Evolutionary conservation across 2,888 invertebrate species (phyloP).

Genomic region (Corythucha ciliata): DNA sequence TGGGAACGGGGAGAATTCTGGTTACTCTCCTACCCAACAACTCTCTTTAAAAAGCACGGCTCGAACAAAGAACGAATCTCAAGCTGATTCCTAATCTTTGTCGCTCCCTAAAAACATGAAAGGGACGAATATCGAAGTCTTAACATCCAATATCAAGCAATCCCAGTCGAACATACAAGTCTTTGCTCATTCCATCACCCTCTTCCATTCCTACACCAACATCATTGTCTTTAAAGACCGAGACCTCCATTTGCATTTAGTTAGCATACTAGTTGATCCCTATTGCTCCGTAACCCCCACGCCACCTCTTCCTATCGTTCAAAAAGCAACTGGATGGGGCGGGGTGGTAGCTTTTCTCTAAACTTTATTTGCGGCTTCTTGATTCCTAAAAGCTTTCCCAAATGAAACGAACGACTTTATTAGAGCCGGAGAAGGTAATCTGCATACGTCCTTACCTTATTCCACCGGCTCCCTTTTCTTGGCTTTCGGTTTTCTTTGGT

Average conservation of each 20-base stretch:
- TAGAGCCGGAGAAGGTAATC: conserved; percentile 30
- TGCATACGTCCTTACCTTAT: conserved; percentile 34
- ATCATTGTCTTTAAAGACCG: no score
- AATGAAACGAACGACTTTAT: conserved; percentile 35
- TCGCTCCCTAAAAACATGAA: no score
- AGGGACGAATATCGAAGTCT: neutral
- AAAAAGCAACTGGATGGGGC: conserved; percentile 1
- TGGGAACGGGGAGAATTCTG: no score
- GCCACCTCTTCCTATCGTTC: conserved; percentile 10
- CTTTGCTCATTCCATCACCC: no score
- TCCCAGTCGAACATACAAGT: conserved; percentile 23
- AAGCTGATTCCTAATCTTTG: no score
- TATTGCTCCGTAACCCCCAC: conserved; percentile 26
- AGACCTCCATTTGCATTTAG: conserved; percentile 33
- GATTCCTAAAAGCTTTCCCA: conserved; percentile 35
- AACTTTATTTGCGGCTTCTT: conserved; percentile 36
- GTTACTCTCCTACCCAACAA: no score
- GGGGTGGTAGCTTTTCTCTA: conserved; percentile 20
- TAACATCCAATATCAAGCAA: neutral
- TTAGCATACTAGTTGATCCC: conserved; percentile 37
- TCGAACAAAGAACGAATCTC: no score
- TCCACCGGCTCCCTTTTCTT: conserved; percentile 7
- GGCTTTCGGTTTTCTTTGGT: conserved; percentile 15
- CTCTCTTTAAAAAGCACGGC: no score
- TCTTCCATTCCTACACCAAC: no score